A percentile compares a stretch with the other conserved stretches of the same genome.
Evolutionary conservation across 2,888 invertebrate species (phyloP).

Genomic region (Sarcophaga variegata): DNA sequence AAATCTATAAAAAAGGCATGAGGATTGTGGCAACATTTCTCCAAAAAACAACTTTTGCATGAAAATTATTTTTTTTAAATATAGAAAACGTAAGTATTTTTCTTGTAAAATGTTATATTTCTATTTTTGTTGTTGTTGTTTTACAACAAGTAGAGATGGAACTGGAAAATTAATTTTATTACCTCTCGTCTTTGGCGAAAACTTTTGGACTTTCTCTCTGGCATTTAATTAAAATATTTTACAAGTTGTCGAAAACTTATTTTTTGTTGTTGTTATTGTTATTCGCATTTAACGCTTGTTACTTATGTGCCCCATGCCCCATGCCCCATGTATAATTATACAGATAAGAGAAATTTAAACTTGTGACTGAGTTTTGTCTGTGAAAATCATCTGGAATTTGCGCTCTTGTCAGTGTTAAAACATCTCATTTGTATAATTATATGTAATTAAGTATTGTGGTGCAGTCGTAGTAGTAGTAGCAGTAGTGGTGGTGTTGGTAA

Average conservation of each 20-base stretch:
- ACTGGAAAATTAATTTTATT: neutral
- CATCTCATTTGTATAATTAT: neutral
- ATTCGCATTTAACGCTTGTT: neutral
- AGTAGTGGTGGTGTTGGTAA: neutral
- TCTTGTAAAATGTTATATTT: neutral
- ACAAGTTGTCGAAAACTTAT: neutral
- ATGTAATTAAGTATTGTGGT: neutral
- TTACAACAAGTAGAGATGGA: neutral
- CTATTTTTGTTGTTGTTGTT: neutral
- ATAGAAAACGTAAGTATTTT: too few species aligned
- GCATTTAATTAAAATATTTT: neutral
- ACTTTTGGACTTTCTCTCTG: neutral
- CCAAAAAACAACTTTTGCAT: too few species aligned
- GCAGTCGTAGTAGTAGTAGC: too few species aligned
- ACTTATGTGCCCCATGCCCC: neutral
- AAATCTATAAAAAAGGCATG: too few species aligned
- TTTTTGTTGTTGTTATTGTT: neutral
- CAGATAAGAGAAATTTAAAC: neutral
- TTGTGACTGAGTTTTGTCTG: neutral
- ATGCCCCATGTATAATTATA: neutral
- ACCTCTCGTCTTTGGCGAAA: neutral
- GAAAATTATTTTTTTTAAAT: too few species aligned
- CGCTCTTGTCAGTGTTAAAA: neutral
- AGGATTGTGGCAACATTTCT: too few species aligned
- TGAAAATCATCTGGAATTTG: neutral